Evolutionary conservation across 1,140 invertebrate genomes (phyloP).

Genomic region (Aleiodes sp.): DNA sequence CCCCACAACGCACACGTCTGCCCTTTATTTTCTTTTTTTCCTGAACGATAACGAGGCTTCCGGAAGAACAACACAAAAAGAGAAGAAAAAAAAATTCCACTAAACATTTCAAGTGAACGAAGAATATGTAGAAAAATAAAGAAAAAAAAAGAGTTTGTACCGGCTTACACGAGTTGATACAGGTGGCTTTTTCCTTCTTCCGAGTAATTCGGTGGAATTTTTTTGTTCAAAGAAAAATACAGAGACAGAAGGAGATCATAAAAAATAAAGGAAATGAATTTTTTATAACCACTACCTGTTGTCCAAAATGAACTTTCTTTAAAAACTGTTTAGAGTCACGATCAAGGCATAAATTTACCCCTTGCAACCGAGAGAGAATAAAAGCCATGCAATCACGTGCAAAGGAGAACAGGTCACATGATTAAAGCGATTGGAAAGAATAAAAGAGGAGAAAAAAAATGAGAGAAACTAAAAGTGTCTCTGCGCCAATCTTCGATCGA

Average conservation of each 20-base stretch:
- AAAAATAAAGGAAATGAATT: background rate
- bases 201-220: too few species aligned
- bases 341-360: background rate
- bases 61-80: too few species aligned
- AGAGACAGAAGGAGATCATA: background rate
- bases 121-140: too few species aligned
- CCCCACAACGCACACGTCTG: background rate
- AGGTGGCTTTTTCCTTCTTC: too few species aligned
- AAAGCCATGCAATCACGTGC: background rate
- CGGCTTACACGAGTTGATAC: too few species aligned
- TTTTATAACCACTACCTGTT: constrained; percentile 8
- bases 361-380: background rate
- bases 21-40: too few species aligned
- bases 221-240: too few species aligned
- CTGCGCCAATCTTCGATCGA: constrained; percentile 4
- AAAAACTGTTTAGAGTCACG: background rate
- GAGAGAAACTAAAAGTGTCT: constrained; percentile 1
- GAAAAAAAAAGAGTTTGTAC: too few species aligned
- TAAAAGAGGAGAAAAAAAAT: background rate
- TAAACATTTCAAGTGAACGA: too few species aligned
- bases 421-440: too few species aligned
- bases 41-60: too few species aligned
- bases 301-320: background rate
- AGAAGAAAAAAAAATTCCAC: too few species aligned
- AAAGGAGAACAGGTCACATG: background rate